phyloP scores from a whole-genome alignment of 2,113 vertebrate genomes.

The Istiophorus platypterus region DNA sequence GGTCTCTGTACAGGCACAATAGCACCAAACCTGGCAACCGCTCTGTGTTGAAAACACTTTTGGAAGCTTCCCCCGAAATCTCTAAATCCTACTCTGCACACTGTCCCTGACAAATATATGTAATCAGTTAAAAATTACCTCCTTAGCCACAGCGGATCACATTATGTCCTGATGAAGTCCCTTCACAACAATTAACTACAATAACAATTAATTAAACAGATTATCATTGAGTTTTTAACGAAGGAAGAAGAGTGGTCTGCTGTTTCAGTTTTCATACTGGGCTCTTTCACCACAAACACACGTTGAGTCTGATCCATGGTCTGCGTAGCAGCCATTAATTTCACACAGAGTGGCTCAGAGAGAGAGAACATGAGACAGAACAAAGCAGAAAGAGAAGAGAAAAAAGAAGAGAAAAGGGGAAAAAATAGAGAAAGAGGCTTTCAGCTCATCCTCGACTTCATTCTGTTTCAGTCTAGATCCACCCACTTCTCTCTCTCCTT shows the following conservation, averaged over 20 bases:
- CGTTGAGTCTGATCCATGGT: conserved; percentile 39
- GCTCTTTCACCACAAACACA: conserved; percentile 31
- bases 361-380: background rate
- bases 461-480: conserved; percentile 37
- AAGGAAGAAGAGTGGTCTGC: background rate
- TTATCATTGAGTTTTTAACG: background rate
- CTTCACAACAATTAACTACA: conserved; percentile 21
- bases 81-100: background rate
- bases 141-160: background rate
- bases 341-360: conserved; percentile 48
- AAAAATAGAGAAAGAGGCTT: background rate
- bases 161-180: background rate
- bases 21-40: background rate
- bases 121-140: background rate
- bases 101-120: background rate
- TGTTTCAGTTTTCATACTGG: conserved; percentile 14
- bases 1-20: background rate
- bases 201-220: conserved; percentile 14
- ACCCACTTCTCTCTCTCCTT: conserved; percentile 28
- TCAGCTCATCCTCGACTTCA: conserved; percentile 36
- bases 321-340: conserved; percentile 59
- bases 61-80: background rate
- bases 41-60: background rate
- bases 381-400: background rate
- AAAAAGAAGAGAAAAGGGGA: background rate